Evolutionary conservation across 1,140 invertebrate genomes (phyloP).

Genomic region (Pogonomyrmex barbatus): DNA sequence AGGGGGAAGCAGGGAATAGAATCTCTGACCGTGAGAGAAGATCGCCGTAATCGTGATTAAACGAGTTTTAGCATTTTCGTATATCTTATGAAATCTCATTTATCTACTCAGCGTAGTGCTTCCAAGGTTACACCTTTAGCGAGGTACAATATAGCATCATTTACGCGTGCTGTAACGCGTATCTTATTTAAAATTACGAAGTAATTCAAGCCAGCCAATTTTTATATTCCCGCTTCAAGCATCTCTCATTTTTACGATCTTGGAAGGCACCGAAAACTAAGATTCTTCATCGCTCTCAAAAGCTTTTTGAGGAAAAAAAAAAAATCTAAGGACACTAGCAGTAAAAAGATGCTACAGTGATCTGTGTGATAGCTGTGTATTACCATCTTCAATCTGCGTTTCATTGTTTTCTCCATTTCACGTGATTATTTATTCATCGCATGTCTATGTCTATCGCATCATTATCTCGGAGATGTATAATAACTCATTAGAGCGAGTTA

Average conservation of each 20-base stretch:
- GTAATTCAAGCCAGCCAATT: too few relatives aligned
- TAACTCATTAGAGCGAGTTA: conserved; percentile 47
- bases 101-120: conserved; percentile 2
- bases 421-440: conserved; percentile 49
- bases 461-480: conserved; percentile 54
- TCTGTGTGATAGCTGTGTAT: not conserved
- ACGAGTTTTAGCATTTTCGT: conserved; percentile 60
- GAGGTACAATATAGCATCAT: not conserved
- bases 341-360: not conserved
- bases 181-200: not conserved
- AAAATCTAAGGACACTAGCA: not conserved
- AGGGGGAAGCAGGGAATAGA: conserved; percentile 32
- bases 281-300: not conserved
- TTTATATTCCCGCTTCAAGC: not conserved
- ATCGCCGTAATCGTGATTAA: conserved; percentile 50
- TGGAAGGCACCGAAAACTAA: not conserved
- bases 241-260: not conserved
- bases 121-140: conserved; percentile 32
- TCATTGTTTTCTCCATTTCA: conserved; percentile 53
- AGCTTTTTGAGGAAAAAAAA: not conserved
- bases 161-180: not conserved
- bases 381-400: not conserved
- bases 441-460: conserved; percentile 29
- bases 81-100: conserved; percentile 50
- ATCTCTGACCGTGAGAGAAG: conserved; percentile 64